Conservation (phyloP, 2,888 invertebrate species). For the Mesorhabditis spiculigera region DNA sequence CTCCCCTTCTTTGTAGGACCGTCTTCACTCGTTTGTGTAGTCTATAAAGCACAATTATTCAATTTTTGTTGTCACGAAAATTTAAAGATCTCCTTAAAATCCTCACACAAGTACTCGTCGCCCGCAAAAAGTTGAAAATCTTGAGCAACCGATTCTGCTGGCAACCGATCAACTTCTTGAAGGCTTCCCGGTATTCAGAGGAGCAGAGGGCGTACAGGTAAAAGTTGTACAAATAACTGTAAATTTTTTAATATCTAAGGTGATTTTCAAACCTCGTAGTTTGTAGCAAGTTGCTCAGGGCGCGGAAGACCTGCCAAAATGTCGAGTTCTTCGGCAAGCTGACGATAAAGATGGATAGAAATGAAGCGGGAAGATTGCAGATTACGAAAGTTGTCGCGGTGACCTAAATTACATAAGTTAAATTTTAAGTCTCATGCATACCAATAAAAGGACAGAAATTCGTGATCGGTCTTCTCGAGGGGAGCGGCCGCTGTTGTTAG, state of each 20-base stretch:
- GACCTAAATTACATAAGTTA: slow-evolving; percentile 20
- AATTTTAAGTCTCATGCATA: neutral
- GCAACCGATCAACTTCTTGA: slow-evolving; percentile 39
- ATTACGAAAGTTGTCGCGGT: slow-evolving; percentile 63
- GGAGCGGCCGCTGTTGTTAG: slow-evolving; percentile 12
- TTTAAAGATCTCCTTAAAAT: neutral
- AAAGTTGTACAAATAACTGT: slow-evolving; percentile 62
- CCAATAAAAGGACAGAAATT: slow-evolving; percentile 61
- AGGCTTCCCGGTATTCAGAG: slow-evolving; percentile 49
- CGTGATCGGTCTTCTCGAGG: slow-evolving; percentile 40
- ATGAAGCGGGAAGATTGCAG: slow-evolving; percentile 62
- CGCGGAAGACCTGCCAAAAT: slow-evolving; percentile 61
- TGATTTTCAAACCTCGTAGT: slow-evolving; percentile 58
- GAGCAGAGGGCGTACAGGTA: slow-evolving; percentile 52
- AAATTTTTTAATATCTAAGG: slow-evolving; percentile 57
- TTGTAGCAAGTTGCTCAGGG: slow-evolving; percentile 62
- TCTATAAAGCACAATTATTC: neutral
- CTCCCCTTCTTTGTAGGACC: neutral
- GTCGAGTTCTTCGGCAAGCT: slow-evolving; percentile 17
- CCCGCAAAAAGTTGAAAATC: neutral
- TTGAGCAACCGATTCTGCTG: slow-evolving; percentile 16
- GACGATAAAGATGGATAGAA: slow-evolving; percentile 59
- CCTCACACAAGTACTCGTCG: neutral
- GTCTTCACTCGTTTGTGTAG: neutral
- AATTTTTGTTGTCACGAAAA: neutral